Evolutionary conservation across 2,888 invertebrate genomes (phyloP).

Genomic region (Apoderus coryli): DNA sequence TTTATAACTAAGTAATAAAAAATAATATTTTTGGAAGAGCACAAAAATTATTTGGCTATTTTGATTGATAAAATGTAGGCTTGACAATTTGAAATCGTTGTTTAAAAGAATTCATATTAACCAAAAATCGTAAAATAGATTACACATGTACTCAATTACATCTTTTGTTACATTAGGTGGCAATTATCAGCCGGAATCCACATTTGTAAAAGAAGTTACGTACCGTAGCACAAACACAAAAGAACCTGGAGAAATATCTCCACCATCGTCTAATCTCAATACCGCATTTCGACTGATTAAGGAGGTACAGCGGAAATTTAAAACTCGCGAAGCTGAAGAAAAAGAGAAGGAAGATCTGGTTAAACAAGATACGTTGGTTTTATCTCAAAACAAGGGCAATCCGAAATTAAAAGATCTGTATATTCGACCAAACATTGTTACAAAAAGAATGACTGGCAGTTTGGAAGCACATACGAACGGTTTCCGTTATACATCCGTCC

Average conservation of each 20-base stretch:
- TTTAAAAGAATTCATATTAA: too few relatives aligned
- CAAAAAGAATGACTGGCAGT: constrained; percentile 85
- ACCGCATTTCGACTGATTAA: constrained; percentile 96
- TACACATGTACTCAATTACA: too few relatives aligned
- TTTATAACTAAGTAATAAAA: too few relatives aligned
- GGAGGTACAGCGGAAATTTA: constrained; percentile 93
- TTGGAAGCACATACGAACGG: constrained; percentile 95
- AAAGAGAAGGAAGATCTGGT: constrained; percentile 97
- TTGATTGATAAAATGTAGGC: constrained; percentile 2
- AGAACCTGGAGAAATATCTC: constrained; percentile 87
- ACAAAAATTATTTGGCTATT: constrained; percentile 3
- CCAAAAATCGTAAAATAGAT: too few relatives aligned
- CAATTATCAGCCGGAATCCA: constrained; percentile 86
- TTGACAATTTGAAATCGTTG: too few relatives aligned
- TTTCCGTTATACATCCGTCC: constrained; percentile 87
- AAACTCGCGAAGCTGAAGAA: constrained; percentile 96
- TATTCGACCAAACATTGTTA: constrained; percentile 97
- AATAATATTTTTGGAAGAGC: background rate
- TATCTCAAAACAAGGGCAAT: constrained; percentile 93
- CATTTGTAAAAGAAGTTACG: constrained; percentile 97
- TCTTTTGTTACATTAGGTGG: constrained; percentile 35
- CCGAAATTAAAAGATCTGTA: constrained; percentile 95
- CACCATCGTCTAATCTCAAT: constrained; percentile 90
- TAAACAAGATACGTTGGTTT: constrained; percentile 89
- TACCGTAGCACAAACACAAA: constrained; percentile 96